A percentile compares a stretch with the other conserved stretches of the same genome.
These are phyloP conservation scores for Euwallacea similis DNA, from an alignment of 1,140 invertebrate genomes.

Conservation along the genomic window DNA sequence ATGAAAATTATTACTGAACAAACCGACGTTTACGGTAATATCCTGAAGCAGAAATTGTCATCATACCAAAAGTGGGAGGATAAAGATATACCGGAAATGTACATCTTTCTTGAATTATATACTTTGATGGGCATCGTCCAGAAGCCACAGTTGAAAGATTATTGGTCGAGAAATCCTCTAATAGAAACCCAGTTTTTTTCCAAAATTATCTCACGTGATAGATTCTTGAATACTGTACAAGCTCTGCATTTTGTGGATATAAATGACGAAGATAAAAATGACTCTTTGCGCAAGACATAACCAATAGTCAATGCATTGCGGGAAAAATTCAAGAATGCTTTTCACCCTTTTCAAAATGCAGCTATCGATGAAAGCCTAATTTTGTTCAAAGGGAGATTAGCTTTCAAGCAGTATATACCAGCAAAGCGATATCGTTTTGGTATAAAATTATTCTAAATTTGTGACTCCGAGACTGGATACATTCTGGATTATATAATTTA, in stretches of 20 bases:
- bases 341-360: constrained; percentile 27
- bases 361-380: constrained; percentile 44
- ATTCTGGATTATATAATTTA: constrained; percentile 29
- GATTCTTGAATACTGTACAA: not conserved
- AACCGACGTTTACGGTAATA: not conserved
- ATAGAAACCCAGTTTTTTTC: not conserved
- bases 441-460: constrained; percentile 22
- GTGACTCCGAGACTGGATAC: constrained; percentile 18
- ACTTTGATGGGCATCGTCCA: not conserved
- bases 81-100: not conserved
- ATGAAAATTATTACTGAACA: not conserved
- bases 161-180: not conserved
- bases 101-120: not conserved
- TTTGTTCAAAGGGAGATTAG: constrained; percentile 49
- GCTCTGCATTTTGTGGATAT: not conserved
- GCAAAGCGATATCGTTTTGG: constrained; percentile 42
- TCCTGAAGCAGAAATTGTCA: not conserved
- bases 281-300: not conserved
- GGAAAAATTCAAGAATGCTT: not conserved
- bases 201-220: not conserved
- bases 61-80: not conserved
- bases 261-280: not conserved
- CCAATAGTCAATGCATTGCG: not conserved
- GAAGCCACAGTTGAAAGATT: not conserved
- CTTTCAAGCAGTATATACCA: constrained; percentile 52